Conservation (phyloP, 2,888 invertebrate genomes). For the Anthrax anthrax region DNA sequence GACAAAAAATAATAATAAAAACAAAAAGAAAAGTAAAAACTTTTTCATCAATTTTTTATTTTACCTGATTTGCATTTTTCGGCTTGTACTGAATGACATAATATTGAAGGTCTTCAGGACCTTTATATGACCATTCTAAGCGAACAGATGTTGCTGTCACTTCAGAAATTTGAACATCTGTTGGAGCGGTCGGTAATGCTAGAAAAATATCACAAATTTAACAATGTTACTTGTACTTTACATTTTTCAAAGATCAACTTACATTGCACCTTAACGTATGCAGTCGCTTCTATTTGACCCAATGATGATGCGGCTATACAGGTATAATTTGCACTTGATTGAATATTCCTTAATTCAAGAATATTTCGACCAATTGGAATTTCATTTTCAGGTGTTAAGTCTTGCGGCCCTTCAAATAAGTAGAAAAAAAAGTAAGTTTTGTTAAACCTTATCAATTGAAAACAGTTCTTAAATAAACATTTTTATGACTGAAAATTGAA, state of each 20-base stretch:
- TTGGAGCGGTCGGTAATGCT: slow-evolving; percentile 87
- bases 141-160: slow-evolving; percentile 88
- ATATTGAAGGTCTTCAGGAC: slow-evolving; percentile 80
- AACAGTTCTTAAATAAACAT: not conserved
- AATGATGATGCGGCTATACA: slow-evolving; percentile 91
- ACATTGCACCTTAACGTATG: slow-evolving; percentile 94
- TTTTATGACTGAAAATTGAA: not conserved
- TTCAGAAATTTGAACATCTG: slow-evolving; percentile 79
- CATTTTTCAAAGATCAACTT: slow-evolving; percentile 27
- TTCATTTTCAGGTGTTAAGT: slow-evolving; percentile 79
- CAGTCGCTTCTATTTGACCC: slow-evolving; percentile 76
- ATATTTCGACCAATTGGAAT: slow-evolving; percentile 76
- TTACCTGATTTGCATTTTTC: slow-evolving; percentile 69
- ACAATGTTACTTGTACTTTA: not conserved
- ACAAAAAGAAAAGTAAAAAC: slow-evolving; percentile 3
- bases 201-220: not conserved
- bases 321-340: slow-evolving; percentile 90
- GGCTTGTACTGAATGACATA: slow-evolving; percentile 96
- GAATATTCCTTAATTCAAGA: slow-evolving; percentile 69
- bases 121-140: slow-evolving; percentile 83
- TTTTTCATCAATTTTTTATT: not conserved
- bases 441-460: no score
- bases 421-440: not conserved
- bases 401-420: slow-evolving; percentile 50
- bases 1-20: not conserved